Evolutionary conservation across 2,888 invertebrate genomes (phyloP).

Genomic region (Cheilosia pagana): DNA sequence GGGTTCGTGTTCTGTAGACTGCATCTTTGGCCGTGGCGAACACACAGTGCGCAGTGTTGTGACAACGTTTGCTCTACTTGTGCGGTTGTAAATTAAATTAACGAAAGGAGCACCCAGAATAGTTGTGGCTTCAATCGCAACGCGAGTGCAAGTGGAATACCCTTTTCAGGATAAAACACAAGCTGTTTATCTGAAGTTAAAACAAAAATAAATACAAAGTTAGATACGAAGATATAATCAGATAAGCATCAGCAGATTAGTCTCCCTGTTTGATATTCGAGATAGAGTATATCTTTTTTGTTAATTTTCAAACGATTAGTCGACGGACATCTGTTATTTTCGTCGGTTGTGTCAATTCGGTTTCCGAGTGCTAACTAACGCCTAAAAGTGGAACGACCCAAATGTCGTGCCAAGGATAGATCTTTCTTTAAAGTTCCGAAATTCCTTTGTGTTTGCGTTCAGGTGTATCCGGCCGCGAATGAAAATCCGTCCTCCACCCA

Average conservation of each 20-base stretch:
- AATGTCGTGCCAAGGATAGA: constrained; percentile 4
- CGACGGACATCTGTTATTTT: background rate
- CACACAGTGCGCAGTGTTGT: constrained; percentile 62
- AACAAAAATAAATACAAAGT: constrained; percentile 8
- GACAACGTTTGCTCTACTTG: constrained; percentile 28
- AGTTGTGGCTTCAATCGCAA: constrained; percentile 60
- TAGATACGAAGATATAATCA: constrained; percentile 10
- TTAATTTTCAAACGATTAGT: constrained; percentile 1
- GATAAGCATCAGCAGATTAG: constrained; percentile 29
- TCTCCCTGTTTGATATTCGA: constrained; percentile 6
- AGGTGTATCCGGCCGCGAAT: constrained; percentile 46
- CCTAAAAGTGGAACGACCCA: constrained; percentile 35
- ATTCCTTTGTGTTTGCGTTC: constrained; percentile 43
- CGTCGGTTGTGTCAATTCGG: background rate
- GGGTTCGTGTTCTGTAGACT: constrained; percentile 65
- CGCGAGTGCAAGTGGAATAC: constrained; percentile 44
- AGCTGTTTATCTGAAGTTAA: constrained; percentile 19
- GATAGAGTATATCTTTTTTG: constrained; percentile 14
- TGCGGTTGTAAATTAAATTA: constrained; percentile 64
- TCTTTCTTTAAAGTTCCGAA: constrained; percentile 24
- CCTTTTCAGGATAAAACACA: constrained; percentile 2
- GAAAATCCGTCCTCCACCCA: constrained; percentile 21
- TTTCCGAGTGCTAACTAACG: background rate
- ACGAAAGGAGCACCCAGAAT: constrained; percentile 24
- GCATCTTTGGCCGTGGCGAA: constrained; percentile 43